Evolutionary conservation across 2,797 vertebrate species (phyloP).

Genomic region (Chelonia mydas): DNA sequence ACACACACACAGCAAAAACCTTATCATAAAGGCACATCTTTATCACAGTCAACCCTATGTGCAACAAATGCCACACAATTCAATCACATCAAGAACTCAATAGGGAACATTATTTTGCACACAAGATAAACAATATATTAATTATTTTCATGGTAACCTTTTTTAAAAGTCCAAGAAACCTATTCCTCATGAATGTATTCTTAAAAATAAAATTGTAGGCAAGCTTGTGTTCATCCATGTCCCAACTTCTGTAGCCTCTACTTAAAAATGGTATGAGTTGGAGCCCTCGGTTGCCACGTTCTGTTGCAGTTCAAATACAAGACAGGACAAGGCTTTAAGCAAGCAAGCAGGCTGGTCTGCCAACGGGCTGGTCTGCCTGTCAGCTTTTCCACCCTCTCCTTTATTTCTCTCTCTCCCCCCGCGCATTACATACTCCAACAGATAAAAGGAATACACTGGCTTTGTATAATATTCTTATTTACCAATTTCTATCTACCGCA

Average conservation of each 20-base stretch:
- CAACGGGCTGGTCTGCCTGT: too few species aligned
- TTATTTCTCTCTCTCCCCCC: too few species aligned
- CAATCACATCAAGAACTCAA: not conserved
- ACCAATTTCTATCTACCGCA: too few species aligned
- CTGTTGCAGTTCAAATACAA: too few species aligned
- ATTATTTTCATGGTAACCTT: not conserved
- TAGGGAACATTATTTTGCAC: not conserved
- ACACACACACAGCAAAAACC: not conserved
- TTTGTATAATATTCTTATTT: too few species aligned
- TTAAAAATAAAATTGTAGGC: not conserved
- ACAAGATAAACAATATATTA: not conserved
- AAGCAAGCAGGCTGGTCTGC: too few species aligned
- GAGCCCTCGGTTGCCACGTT: not conserved
- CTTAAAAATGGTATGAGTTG: constrained; percentile 15
- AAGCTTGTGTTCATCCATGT: constrained; percentile 12
- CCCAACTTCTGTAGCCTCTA: not conserved
- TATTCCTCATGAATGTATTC: not conserved
- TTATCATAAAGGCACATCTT: not conserved
- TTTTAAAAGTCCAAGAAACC: not conserved
- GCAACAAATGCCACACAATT: not conserved
- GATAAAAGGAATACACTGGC: too few species aligned
- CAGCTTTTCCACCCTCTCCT: too few species aligned
- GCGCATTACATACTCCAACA: too few species aligned
- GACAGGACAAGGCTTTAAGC: too few species aligned
- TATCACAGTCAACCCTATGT: not conserved